A percentile compares a stretch with the other conserved stretches of the same genome.
phyloP scores from a whole-genome alignment of 1,140 invertebrate species.

The Drosophila sulfurigaster region DNA sequence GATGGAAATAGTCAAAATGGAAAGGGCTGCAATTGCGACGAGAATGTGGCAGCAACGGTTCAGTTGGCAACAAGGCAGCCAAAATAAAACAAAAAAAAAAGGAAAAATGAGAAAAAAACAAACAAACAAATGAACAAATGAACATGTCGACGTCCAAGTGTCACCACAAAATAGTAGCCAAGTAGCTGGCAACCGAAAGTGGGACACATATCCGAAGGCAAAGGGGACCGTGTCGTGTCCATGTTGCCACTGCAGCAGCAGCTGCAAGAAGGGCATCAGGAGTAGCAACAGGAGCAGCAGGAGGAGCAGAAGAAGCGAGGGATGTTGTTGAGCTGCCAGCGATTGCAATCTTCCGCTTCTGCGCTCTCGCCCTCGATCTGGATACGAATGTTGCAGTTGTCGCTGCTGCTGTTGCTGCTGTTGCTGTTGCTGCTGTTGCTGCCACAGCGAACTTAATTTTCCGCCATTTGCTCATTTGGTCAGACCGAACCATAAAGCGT shows the following conservation, averaged over 20 bases:
- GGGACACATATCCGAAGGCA: neutral
- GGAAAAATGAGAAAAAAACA: neutral
- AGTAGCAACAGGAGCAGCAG: conserved; percentile 1
- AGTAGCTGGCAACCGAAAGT: conserved; percentile 23
- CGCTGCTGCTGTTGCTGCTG: conserved; percentile 13
- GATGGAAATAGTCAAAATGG: conserved; percentile 2
- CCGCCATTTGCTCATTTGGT: conserved; percentile 77
- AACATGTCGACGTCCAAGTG: conserved; percentile 78
- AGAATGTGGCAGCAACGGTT: neutral
- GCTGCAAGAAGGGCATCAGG: conserved; percentile 31
- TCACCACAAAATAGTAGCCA: conserved; percentile 62
- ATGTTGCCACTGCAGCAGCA: conserved; percentile 32
- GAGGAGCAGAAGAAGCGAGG: conserved; percentile 1
- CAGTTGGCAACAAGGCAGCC: conserved; percentile 5
- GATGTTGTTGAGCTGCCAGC: conserved; percentile 38
- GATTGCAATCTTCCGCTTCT: conserved; percentile 71
- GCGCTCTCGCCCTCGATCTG: conserved; percentile 29
- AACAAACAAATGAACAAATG: conserved; percentile 69
- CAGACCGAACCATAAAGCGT: conserved; percentile 59
- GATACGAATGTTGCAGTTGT: conserved; percentile 8
- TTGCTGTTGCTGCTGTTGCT: neutral
- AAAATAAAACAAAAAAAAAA: no score
- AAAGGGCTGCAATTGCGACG: neutral
- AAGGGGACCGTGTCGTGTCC: conserved; percentile 62
- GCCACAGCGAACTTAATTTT: conserved; percentile 65